A percentile compares a stretch with the other conserved stretches of the same genome.
phyloP scores from a whole-genome alignment of 2,888 invertebrate species.

The Argynnis bischoffii region DNA sequence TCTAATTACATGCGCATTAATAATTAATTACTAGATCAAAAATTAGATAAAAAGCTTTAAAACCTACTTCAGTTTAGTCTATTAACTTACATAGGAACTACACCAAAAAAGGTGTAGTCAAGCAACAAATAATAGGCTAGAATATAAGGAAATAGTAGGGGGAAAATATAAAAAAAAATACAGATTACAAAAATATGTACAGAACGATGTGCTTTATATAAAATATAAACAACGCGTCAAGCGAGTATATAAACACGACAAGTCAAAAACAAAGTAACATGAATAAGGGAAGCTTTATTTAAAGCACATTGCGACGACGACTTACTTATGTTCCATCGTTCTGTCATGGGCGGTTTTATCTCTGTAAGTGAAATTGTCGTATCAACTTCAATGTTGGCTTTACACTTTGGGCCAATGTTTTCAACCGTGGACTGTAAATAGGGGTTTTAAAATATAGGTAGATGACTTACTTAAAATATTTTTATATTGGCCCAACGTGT shows the following conservation, averaged over 20 bases:
- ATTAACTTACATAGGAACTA: constrained; percentile 5
- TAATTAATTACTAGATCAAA: constrained; percentile 16
- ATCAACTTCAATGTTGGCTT: constrained; percentile 7
- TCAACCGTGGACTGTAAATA: too few relatives aligned
- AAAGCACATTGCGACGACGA: constrained; percentile 43
- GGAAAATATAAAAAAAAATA: constrained; percentile 8
- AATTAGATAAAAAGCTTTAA: constrained; percentile 23
- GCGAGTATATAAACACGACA: constrained; percentile 42
- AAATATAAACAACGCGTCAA: constrained; percentile 45
- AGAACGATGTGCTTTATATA: constrained; percentile 52
- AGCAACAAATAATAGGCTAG: constrained; percentile 11
- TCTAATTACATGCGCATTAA: constrained; percentile 30
- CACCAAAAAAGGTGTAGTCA: constrained; percentile 6
- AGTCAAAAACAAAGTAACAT: constrained; percentile 14
- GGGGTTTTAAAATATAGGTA: too few relatives aligned
- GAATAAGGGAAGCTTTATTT: constrained; percentile 36
- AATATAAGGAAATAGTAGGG: constrained; percentile 1
- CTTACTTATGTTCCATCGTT: constrained; percentile 78
- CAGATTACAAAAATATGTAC: constrained; percentile 47
- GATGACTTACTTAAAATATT: background rate
- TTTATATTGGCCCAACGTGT: constrained; percentile 5
- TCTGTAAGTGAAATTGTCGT: constrained; percentile 57
- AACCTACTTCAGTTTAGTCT: constrained; percentile 1
- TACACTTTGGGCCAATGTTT: constrained; percentile 5
- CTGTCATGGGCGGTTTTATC: constrained; percentile 67